Conservation (phyloP, 2,113 vertebrate species). For the Halcyon senegalensis region DNA sequence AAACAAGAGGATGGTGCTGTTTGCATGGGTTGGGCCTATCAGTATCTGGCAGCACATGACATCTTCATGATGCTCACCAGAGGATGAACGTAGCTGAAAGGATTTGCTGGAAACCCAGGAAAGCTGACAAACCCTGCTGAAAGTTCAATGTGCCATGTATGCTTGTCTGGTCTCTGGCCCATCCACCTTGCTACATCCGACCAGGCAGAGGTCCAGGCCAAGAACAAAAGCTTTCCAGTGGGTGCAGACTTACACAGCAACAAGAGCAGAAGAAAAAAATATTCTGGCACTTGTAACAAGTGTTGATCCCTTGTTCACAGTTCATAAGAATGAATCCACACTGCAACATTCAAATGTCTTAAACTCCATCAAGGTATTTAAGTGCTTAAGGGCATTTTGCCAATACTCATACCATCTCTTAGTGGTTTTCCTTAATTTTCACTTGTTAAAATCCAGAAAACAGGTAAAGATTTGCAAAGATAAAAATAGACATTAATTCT, state of each 20-base stretch:
- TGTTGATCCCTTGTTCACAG: not conserved
- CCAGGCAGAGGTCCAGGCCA: not conserved
- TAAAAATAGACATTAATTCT: not conserved
- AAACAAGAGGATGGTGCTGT: not conserved
- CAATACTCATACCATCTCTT: not conserved
- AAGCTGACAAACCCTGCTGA: not conserved
- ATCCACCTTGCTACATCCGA: not conserved
- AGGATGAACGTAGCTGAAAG: not conserved
- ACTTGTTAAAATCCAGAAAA: slow-evolving; percentile 8
- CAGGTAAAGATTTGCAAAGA: slow-evolving; percentile 36
- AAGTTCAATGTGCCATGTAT: not conserved
- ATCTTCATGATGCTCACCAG: not conserved
- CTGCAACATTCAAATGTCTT: not conserved
- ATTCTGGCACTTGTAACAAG: not conserved
- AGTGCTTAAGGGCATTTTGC: not conserved
- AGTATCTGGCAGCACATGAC: not conserved
- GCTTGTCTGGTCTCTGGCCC: rapidly evolving
- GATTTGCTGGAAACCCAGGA: not conserved
- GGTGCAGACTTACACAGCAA: not conserved
- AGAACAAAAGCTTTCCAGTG: not conserved
- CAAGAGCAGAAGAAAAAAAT: not conserved
- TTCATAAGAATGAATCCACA: not conserved
- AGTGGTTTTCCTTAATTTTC: slow-evolving; percentile 16
- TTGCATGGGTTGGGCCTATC: not conserved
- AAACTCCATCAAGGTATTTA: not conserved